Percentiles rank a stretch among this genome's conserved stretches.
Conservation (phyloP, 2,797 vertebrate genomes). For the Epinephelus awoara region DNA sequence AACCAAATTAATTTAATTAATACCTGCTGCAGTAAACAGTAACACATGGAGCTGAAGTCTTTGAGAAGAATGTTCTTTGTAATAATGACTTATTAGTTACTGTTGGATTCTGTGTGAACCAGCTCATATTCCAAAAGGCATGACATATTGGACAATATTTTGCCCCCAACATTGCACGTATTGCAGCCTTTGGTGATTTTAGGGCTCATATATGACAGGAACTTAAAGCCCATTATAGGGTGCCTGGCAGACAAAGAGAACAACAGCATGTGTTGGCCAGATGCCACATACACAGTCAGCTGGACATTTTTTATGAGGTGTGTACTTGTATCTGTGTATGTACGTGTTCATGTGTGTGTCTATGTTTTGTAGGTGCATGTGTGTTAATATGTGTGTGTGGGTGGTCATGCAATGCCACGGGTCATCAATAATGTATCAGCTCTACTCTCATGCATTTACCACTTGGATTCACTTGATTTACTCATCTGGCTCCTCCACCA, state of each 20-base stretch:
- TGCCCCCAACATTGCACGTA: neutral
- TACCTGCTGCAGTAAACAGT: constrained; percentile 55
- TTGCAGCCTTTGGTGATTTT: neutral
- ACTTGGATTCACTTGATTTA: constrained; percentile 81
- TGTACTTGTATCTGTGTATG: constrained; percentile 24
- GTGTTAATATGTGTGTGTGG: constrained; percentile 32
- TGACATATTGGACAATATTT: neutral
- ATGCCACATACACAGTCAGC: neutral
- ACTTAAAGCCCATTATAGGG: neutral
- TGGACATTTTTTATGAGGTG: constrained; percentile 19
- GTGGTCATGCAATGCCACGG: constrained; percentile 66
- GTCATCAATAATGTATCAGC: constrained; percentile 81
- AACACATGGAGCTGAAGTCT: constrained; percentile 12
- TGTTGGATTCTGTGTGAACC: constrained; percentile 6
- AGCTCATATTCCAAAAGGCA: neutral
- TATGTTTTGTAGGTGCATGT: constrained; percentile 16
- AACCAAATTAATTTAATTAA: constrained; percentile 47
- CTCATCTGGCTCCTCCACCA: constrained; percentile 65
- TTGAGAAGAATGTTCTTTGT: constrained; percentile 18
- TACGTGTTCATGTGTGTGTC: constrained; percentile 25
- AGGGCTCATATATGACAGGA: neutral
- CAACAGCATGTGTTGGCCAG: neutral
- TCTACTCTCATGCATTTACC: constrained; percentile 78
- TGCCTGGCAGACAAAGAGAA: constrained; percentile 9
- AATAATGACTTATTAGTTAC: constrained; percentile 29